Evolutionary conservation across 2,113 vertebrate species (phyloP).

Genomic region (Brachyistius frenatus): DNA sequence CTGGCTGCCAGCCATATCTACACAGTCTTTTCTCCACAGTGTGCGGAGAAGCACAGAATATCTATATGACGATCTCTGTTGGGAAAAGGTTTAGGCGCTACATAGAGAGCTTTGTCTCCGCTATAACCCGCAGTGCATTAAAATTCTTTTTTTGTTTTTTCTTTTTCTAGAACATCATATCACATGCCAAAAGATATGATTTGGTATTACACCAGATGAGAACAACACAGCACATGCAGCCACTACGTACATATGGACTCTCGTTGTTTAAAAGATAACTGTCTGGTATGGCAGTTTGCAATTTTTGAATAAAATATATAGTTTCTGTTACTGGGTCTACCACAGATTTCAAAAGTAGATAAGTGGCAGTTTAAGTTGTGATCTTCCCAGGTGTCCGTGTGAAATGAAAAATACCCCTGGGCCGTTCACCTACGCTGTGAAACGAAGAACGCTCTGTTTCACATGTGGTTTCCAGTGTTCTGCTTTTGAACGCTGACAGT

Average conservation of each 20-base stretch:
- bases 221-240: neutral
- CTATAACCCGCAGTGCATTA: constrained; percentile 65
- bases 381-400: constrained; percentile 30
- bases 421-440: constrained; percentile 65
- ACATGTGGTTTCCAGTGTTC: constrained; percentile 80
- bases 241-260: neutral
- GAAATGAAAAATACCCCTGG: constrained; percentile 52
- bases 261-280: neutral
- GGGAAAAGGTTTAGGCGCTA: constrained; percentile 37
- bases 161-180: constrained; percentile 56
- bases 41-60: constrained; percentile 47
- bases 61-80: constrained; percentile 61
- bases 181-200: constrained; percentile 51
- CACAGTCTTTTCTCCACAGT: constrained; percentile 19
- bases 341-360: constrained; percentile 17
- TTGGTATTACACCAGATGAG: constrained; percentile 49
- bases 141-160: neutral
- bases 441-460: constrained; percentile 73
- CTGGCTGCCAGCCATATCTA: constrained; percentile 53
- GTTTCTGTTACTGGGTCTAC: neutral
- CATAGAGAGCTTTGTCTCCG: constrained; percentile 54
- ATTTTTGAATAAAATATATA: constrained; percentile 3
- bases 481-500: constrained; percentile 77
- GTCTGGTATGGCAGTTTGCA: neutral
- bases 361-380: constrained; percentile 20